Evolutionary conservation across 1,140 invertebrate genomes (phyloP), one percentile per base, ranked within the genome.

Genomic region (Rhyzopertha dominica): DNA sequence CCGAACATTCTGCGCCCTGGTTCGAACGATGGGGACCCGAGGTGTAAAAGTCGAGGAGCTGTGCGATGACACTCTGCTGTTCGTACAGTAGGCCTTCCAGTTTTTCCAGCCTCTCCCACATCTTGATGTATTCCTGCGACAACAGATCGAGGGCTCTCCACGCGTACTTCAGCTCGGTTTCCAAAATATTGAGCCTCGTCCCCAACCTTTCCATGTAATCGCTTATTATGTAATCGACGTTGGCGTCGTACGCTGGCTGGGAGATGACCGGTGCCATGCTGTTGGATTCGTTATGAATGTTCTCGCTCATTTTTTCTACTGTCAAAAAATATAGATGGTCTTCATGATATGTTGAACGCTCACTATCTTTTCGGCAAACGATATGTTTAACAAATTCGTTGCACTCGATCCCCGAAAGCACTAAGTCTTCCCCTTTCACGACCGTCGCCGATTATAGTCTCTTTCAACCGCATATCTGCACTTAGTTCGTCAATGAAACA

Each of bases 91-190:
- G 75, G 25, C 85, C 79, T 66, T 95, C 91, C n/a, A 94, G 69
- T 66, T 91, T 90, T 59, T 95, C 90, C 31, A 95, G 73, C 38
- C 89, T 74, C 62, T 90, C 85, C 90, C 90, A 94, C 82, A 95
- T 95, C 62, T 90, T 88, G 10, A 91, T 85, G 58, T 93, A 95
- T 63, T 95, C 91, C 55, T 89, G 86, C 13, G 88, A 92, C 4
- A 95, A 76, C 24, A 94, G 74, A 63, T 94, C 90, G 38, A 95
- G 69, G 1, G 90, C 88, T 47, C 89, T 76, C 90, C 90, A 95
- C 1, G 90, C 90, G 61, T 90, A 92, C 51, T 89, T 85, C 13
- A 95, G 72, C 66, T 95, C 90, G 0, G 87, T 88, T 67, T 94
- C 90, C 9, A 95, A 74, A 30, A 90, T 82, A 56, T 84, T 87